Conservation (phyloP, 2,888 invertebrate genomes). For the Matsumyia berberina region DNA sequence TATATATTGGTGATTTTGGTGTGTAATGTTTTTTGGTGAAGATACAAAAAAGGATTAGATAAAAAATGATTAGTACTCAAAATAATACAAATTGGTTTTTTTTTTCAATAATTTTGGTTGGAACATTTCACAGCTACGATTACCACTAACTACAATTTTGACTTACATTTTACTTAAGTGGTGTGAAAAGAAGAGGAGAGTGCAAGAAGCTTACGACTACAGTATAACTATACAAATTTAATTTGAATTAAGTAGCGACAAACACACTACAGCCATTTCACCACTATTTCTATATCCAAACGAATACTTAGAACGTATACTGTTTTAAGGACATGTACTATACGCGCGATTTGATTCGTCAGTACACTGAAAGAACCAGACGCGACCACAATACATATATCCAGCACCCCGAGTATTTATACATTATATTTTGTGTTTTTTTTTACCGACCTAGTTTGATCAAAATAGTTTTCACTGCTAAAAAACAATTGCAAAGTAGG, state of each 20-base stretch:
- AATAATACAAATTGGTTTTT: constrained; percentile 28
- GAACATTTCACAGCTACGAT: constrained; percentile 34
- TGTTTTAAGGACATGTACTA: constrained; percentile 48
- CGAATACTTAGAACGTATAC: constrained; percentile 4
- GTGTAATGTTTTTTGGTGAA: constrained; percentile 79
- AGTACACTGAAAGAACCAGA: constrained; percentile 5
- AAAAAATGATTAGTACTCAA: constrained; percentile 77
- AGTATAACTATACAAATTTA: constrained; percentile 28
- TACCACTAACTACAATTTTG: constrained; percentile 34
- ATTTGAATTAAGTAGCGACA: constrained; percentile 52
- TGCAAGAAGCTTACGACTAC: constrained; percentile 27
- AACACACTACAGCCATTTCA: constrained; percentile 67
- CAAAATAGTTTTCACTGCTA: constrained; percentile 20
- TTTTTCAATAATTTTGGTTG: constrained; percentile 1
- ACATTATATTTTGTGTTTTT: constrained; percentile 72
- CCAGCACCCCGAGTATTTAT: constrained; percentile 65
- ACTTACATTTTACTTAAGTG: constrained; percentile 24
- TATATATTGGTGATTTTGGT: constrained; percentile 78
- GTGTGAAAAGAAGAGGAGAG: constrained; percentile 14
- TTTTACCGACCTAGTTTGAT: constrained; percentile 31
- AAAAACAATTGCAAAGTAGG: constrained; percentile 28
- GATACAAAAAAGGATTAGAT: constrained; percentile 82
- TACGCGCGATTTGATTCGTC: constrained; percentile 26
- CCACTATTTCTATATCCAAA: constrained; percentile 43
- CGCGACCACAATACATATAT: constrained; percentile 46